Evolutionary conservation across 1,140 invertebrate species (phyloP).

Genomic region (Camponotus vicinus): DNA sequence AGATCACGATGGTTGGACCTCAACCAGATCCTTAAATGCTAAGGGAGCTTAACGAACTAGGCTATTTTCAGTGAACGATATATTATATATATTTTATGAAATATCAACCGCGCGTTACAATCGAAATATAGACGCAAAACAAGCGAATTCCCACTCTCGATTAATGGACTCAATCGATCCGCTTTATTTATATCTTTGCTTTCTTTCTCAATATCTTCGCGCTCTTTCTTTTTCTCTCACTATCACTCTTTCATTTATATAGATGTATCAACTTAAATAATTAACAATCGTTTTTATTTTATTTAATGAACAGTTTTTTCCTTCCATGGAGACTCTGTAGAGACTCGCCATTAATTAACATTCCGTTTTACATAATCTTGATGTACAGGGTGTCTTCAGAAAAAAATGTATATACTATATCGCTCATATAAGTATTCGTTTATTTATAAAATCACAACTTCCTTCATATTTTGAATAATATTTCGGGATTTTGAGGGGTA

Average conservation of each 20-base stretch:
- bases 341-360: constrained; percentile 42
- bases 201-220: not conserved
- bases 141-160: constrained; percentile 59
- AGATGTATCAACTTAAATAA: constrained; percentile 7
- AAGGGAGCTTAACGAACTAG: constrained; percentile 76
- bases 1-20: constrained; percentile 83
- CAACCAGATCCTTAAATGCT: constrained; percentile 83
- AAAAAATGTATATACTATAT: not conserved
- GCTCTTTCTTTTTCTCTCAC: not conserved
- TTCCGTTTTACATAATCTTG: constrained; percentile 38
- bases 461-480: not conserved
- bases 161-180: constrained; percentile 59
- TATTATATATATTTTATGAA: constrained; percentile 69
- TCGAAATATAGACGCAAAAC: constrained; percentile 69
- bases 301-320: constrained; percentile 26
- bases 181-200: constrained; percentile 25
- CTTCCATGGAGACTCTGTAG: not conserved
- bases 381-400: constrained; percentile 41
- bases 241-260: constrained; percentile 16
- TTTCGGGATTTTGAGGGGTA: no score
- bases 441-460: not conserved
- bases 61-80: constrained; percentile 73
- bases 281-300: constrained; percentile 17
- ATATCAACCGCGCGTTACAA: constrained; percentile 70
- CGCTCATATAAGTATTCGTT: not conserved